phyloP scores from a whole-genome alignment of 1,140 invertebrate species.

The Maniola jurtina region DNA sequence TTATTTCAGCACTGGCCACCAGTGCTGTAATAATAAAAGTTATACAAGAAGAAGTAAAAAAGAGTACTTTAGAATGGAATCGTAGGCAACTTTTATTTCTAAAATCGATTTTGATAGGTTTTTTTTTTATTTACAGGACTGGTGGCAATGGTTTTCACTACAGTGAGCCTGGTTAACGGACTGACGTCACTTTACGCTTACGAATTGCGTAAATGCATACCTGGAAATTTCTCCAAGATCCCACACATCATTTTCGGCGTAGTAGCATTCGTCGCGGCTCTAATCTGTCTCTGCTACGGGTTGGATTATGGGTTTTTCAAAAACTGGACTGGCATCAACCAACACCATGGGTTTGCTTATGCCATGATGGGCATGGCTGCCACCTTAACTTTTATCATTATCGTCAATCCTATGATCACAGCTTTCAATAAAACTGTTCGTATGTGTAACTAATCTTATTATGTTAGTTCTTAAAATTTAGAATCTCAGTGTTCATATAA shows the following conservation, averaged over 20 bases:
- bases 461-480: background rate
- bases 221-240: conserved; percentile 48
- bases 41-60: too few species aligned
- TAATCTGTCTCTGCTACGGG: conserved; percentile 49
- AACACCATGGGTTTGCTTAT: conserved; percentile 28
- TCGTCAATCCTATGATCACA: conserved; percentile 49
- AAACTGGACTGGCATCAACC: conserved; percentile 34
- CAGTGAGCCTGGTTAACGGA: conserved; percentile 26
- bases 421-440: conserved; percentile 40
- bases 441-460: background rate
- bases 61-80: too few species aligned
- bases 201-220: conserved; percentile 41
- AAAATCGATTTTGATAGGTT: background rate
- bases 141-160: conserved; percentile 29
- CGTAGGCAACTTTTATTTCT: background rate
- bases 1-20: too few species aligned
- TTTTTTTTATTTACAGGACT: conserved; percentile 36
- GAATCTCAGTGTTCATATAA: conserved; percentile 3
- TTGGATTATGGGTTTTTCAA: conserved; percentile 47
- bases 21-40: too few species aligned
- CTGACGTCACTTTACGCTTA: conserved; percentile 47
- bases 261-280: conserved; percentile 41
- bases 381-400: conserved; percentile 43
- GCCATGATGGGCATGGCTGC: conserved; percentile 40
- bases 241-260: conserved; percentile 56